A percentile compares a stretch with the other conserved stretches of the same genome.
Evolutionary conservation across 2,113 vertebrate genomes (phyloP).

Genomic region (Albula goreensis): DNA sequence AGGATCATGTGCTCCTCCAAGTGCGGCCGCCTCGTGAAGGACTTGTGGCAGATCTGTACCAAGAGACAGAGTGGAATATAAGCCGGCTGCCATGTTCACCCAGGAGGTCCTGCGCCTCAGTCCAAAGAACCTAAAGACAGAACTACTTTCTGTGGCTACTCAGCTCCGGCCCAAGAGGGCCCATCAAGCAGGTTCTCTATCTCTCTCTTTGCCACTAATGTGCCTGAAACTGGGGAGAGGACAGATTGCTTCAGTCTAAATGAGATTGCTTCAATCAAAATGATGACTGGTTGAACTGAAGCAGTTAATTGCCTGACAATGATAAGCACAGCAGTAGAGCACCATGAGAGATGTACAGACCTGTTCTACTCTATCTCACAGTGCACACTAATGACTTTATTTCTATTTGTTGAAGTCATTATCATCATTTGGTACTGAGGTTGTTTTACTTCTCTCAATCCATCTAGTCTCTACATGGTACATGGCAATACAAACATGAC

Average conservation of each 20-base stretch:
- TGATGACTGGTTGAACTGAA: neutral
- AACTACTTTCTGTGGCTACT: neutral
- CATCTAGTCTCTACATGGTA: neutral
- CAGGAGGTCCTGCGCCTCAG: neutral
- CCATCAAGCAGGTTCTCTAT: neutral
- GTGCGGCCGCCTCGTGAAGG: slow-evolving; percentile 90
- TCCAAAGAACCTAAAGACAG: neutral
- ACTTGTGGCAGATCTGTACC: slow-evolving; percentile 89
- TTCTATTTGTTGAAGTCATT: too few relatives aligned
- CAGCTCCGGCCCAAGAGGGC: neutral
- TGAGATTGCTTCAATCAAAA: neutral
- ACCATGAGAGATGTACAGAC: neutral
- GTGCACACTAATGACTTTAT: too few relatives aligned
- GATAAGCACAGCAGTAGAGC: neutral
- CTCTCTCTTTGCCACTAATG: neutral
- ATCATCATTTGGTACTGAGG: too few relatives aligned
- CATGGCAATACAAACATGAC: neutral
- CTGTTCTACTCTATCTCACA: neutral
- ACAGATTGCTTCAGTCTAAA: neutral
- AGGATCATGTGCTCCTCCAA: slow-evolving; percentile 98
- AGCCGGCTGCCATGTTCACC: neutral
- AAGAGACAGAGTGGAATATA: neutral
- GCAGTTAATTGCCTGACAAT: neutral
- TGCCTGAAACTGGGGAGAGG: neutral
- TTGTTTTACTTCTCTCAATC: neutral